Base-by-base conservation (phyloP, 2,113 vertebrate species). In the Clinocottus analis region DNA sequence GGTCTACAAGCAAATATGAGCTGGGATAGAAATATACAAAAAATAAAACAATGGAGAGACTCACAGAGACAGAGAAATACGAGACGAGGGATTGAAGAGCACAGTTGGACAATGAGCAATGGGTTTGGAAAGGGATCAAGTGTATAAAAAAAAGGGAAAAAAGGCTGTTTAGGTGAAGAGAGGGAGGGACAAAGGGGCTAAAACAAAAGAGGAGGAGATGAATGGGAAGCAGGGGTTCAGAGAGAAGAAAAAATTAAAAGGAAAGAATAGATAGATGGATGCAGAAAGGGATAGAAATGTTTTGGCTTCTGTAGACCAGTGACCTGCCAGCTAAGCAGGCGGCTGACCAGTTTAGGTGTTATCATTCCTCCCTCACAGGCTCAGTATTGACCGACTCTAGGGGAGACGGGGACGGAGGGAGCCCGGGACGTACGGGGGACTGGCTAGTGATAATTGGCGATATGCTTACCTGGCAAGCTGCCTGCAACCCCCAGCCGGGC, bases 361-460 rank as follows among this genome's bases (percentile, higher is more conserved):
- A 89, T 90, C 81, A 25, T 62, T 25, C 83, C 75, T 78, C 76
- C 73, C 82, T 87, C 66, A 60, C 74, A 71, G 69, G 66, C 82
- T 80, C 41, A 77, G 64, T 80, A 88, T 80, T 87, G 90, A 88
- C 81, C 56, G 29, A 76, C 71, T 75, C 68, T 61, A 41, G 76
- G 77, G 75, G 69, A 35, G 27, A 39, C 51, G 35, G 43, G 43
- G 63, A 12, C 58, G 58, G 71, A 35, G 69, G 70, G 35, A 53
- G 49, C 43, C 63, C 59, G 67, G 63, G 67, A 63, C 21, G 29
- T 27, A 47, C n/a, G 72, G 75, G 77, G 75, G 75, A 80, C 72
- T 59, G 77, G 75, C 67, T 90, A 60, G 91, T 93, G 92, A 91
- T 94, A 94, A 94, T 91, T 93, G 91, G 85, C 69, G 85, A 90